These are phyloP conservation scores for Xenopus laevis DNA, from an alignment of 2,113 vertebrate species.

Conservation along the genomic window DNA sequence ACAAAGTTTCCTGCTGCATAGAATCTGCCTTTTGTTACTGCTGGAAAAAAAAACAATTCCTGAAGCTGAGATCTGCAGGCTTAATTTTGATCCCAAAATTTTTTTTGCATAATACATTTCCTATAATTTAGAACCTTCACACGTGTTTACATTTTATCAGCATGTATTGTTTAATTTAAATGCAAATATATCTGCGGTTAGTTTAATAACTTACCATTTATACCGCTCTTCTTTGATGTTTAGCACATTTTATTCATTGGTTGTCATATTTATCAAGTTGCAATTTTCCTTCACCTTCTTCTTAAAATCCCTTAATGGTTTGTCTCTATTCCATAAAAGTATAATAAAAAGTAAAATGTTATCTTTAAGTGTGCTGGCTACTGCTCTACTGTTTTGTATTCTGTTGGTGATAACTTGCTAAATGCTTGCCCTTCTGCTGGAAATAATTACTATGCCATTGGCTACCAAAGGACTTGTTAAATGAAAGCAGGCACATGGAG, in stretches of 20 bases:
- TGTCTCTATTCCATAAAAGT: constrained; percentile 13
- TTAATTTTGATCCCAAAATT: neutral
- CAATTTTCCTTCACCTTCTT: constrained; percentile 11
- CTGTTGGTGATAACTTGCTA: neutral
- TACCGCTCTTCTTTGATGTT: neutral
- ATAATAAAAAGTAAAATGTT: constrained; percentile 23
- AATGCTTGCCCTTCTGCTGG: constrained; percentile 30
- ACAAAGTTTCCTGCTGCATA: constrained; percentile 22
- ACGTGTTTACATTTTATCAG: constrained; percentile 37
- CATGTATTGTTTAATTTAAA: constrained; percentile 39
- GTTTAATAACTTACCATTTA: constrained; percentile 23
- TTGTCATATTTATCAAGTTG: constrained; percentile 38
- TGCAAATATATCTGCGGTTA: constrained; percentile 26
- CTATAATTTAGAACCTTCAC: constrained; percentile 25
- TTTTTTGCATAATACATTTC: constrained; percentile 9
- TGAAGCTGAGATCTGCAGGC: constrained; percentile 25
- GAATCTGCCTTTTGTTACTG: constrained; percentile 25
- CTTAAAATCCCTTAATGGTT: constrained; percentile 6
- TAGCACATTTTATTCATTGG: constrained; percentile 29
- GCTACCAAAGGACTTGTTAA: neutral
- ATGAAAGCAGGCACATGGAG: neutral
- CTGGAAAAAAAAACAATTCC: constrained; percentile 1
- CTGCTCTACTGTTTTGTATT: constrained; percentile 37
- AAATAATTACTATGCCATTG: constrained; percentile 19
- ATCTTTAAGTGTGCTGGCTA: constrained; percentile 19